Conservation (phyloP, 2,888 invertebrate species). For the Mesorhabditis sp. region DNA sequence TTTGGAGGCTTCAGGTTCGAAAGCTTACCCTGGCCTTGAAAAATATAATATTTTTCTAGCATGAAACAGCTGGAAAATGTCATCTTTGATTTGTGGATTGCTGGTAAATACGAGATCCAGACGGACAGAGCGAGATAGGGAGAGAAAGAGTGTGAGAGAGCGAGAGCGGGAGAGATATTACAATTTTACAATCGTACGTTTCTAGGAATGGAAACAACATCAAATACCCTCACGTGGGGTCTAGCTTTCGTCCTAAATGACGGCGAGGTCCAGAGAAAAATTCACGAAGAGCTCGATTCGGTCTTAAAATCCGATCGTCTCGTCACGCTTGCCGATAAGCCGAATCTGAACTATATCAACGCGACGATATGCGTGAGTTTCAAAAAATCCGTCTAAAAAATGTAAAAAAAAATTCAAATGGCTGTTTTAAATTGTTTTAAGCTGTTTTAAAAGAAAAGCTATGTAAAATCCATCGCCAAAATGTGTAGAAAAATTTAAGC, state of each 20-base stretch:
- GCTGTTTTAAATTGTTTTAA: no score
- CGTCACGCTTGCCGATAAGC: slow-evolving; percentile 25
- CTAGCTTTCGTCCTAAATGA: slow-evolving; percentile 23
- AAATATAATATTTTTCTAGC: not conserved
- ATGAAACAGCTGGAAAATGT: not conserved
- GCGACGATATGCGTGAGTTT: slow-evolving; percentile 26
- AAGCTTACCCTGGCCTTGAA: not conserved
- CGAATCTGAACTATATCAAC: slow-evolving; percentile 22
- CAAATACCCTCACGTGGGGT: slow-evolving; percentile 24
- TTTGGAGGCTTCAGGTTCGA: slow-evolving; percentile 18
- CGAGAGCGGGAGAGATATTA: no score
- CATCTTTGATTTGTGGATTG: slow-evolving; percentile 1
- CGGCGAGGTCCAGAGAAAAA: slow-evolving; percentile 20
- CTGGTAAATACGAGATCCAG: no score
- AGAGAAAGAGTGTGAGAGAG: not conserved
- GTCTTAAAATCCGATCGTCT: slow-evolving; percentile 29
- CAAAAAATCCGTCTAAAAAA: not conserved
- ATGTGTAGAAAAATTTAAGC: no score
- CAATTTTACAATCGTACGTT: no score
- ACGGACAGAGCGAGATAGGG: no score
- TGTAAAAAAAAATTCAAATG: not conserved
- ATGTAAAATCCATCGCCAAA: no score
- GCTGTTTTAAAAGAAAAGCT: no score
- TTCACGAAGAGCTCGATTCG: slow-evolving; percentile 28
- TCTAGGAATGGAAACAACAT: slow-evolving; percentile 18